Evolutionary conservation across 2,113 vertebrate genomes (phyloP), one percentile per base, ranked within the genome.

Genomic region (Lophius piscatorius): DNA sequence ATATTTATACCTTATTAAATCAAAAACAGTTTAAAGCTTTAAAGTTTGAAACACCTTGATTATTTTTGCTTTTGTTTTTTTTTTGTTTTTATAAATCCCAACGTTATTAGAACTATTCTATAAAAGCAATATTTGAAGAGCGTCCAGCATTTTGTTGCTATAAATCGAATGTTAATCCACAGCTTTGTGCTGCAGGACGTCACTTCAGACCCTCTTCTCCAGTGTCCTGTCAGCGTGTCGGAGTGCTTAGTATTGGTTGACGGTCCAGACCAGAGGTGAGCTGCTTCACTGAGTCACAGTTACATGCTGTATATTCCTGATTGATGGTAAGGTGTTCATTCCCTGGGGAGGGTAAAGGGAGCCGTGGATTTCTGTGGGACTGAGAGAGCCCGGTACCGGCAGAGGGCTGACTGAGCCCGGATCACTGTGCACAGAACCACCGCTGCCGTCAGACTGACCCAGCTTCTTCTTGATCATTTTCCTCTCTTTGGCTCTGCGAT

Each of bases 391-490:
- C 6, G 94, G 88, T 29, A 94, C 91, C 46, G 94, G 93, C 7
- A 92, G 90, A 23, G 95, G 94, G 51, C 95, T 97, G 46, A 94
- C 94, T 4, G 95, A 97, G 1, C 94, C 93, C n/a, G 94, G 95
- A 87, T 97, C 95, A 74, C 94, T 95, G 91, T 95, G 93, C 50
- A 92, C 90, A 0, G 94, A 95, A 6, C 93, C 92, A 20, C 94
- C 90, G 16, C 91, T 96, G 77, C 93, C 94, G 51, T 96, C 94
- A 22, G 93, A 95, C 85, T 94, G 94, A 2, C 94, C 94, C 76
- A 96, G 81, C 83, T 97, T 97, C 92, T 96, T 97, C 89, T 96
- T 96, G 52, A 96, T 94, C 77, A 97, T 81, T 67, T 98, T 98
- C 68, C 95, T 91, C 69, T 97, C 96, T 72, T 96, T 98, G 1